Base-by-base conservation (phyloP, 2,888 invertebrate species). In the Linnaemya vulpina region DNA sequence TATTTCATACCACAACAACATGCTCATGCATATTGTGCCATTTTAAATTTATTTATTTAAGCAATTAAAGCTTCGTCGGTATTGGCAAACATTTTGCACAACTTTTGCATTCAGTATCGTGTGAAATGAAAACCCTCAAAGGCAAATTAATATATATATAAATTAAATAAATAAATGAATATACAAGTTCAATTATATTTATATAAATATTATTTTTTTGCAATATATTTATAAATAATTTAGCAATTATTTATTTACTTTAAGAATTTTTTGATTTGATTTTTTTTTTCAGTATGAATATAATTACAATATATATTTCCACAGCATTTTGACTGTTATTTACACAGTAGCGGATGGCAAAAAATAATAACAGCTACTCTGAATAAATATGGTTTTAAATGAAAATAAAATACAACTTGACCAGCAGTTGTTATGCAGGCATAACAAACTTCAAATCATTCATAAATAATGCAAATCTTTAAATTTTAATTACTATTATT, bases 401-500 rank as follows among this genome's bases (percentile, higher is more conserved):
- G 76, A 62, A 81, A 75, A 75, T 68, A 68, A 75, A 70, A 25
- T 43, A 22, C 22, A 43, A 53, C 51, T 30, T 62, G 53, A 62
- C 30, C 49, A 70, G 20, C 75, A 63, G 38, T 65, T 65, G 3
- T 51, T 17, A 55, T 65, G 11, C 11, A 62, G 51, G 35, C 40
- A 67, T 17, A 25, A 51, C 17, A 22, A 43, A 63, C 43, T 53
- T 40, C 43, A 74, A 68, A 81, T 75, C 70, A 82, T 76, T 82
- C 71, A 82, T 49, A 53, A 11, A 74, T 49, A 55, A 78, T 38
- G 40, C 17, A 73, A 67, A 46, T 43, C 17, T 84, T 81, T 77
- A 82, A 81, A 85, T 78, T 74, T 82, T 85, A 85, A 81, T 78
- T 85, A 85, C 71, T 70, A 30, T 71, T 82, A 70, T 85, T 82